Evolutionary conservation across 1,140 invertebrate species (phyloP), one percentile per base, ranked within the genome.

Genomic region (Drosophila lini): DNA sequence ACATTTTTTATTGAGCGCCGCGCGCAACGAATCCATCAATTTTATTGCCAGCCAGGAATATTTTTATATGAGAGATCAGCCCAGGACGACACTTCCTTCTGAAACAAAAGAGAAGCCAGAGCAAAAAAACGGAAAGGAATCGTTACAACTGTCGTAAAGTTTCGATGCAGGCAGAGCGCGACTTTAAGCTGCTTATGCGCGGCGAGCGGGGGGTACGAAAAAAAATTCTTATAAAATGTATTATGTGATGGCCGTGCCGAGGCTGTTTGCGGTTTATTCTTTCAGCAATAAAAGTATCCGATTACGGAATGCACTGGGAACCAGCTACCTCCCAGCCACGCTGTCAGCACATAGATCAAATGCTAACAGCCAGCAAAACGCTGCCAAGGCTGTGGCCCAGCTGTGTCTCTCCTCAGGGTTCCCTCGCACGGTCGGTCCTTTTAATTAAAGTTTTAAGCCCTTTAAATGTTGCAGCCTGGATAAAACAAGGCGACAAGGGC

Each of bases 231-330:
- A 78, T 86, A 81, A 78, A 85, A 71, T 79, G 70, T 86, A 86
- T 86, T 79, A 81, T 81, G 73, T 61, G 76, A 69, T 81, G 78
- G 67, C 38, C 62, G 78, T 76, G 80, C 75, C 73, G 75, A 86
- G 70, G 70, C 82, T 81, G 73, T 89, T 80, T 88, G 84, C 55
- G 84, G 84, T 88, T 88, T 88, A 88, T 88, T 78, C 84, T 89
- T 88, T 88, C 84, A 89, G 84, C 84, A 88, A 88, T 88, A 88
- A 88, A 88, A 88, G 84, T 88, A 88, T 88, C 84, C 84, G 84
- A 88, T 88, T 88, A 88, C 84, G 76, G 77, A 84, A 76, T 89
- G 84, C 84, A 88, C 74, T 84, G 80, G 69, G 73, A 71, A 61
- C 36, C 47, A 16, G 34, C 36, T 78, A 64, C 62, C 36, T 78